A percentile compares a stretch with the other conserved stretches of the same genome.
Evolutionary conservation across 2,113 vertebrate species (phyloP).

Genomic region (human): GRCh38 chr4:46814001-46814500

Average conservation of each 20-base stretch:
- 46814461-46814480: not conserved
- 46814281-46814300: not conserved
- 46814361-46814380: not conserved
- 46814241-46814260: not conserved
- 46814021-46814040: not conserved
- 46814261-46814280: not conserved
- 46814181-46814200: not conserved
- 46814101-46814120: not conserved
- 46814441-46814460: not conserved
- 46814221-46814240: not conserved
- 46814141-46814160: not conserved
- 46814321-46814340: not conserved
- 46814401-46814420: not conserved
- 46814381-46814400: not conserved
- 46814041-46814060: not conserved
- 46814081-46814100: not conserved
- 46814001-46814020: not conserved
- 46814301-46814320: not conserved
- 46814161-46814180: not conserved
- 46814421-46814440: conserved; percentile 8
- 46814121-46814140: not conserved
- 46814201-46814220: not conserved
- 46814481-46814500: not conserved
- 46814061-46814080: not conserved
- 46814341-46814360: not conserved